Percentiles rank a stretch among this genome's conserved stretches.
Conservation (phyloP, 2,888 invertebrate species). For the Kuschelorhynchus macadamiae region DNA sequence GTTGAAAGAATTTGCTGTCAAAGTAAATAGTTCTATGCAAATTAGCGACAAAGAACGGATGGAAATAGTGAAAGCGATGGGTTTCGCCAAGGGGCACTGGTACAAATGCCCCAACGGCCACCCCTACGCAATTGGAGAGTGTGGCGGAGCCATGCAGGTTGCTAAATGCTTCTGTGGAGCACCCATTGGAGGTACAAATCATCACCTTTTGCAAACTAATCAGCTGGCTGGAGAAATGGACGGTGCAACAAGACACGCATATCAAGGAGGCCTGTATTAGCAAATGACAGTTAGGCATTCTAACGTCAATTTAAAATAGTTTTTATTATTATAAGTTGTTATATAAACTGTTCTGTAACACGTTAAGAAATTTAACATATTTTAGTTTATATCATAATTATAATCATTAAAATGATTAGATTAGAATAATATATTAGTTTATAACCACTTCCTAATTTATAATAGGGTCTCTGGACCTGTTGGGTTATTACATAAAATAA, state of each 20-base stretch:
- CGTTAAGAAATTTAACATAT: too few species aligned
- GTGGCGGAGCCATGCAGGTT: conserved; percentile 75
- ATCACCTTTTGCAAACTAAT: conserved; percentile 69
- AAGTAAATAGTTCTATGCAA: conserved; percentile 5
- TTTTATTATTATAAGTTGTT: too few species aligned
- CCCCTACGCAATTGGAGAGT: conserved; percentile 76
- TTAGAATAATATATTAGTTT: too few species aligned
- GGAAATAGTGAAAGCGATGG: conserved; percentile 73
- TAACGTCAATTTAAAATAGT: too few species aligned
- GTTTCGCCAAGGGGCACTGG: conserved; percentile 76
- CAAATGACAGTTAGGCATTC: too few species aligned
- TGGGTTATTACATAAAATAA: too few species aligned
- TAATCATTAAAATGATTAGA: too few species aligned
- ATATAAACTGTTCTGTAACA: too few species aligned
- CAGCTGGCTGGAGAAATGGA: conserved; percentile 72
- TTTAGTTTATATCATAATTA: too few species aligned
- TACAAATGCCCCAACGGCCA: conserved; percentile 81
- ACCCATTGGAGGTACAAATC: conserved; percentile 72
- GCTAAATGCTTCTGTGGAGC: conserved; percentile 72
- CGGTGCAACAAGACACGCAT: conserved; percentile 70
- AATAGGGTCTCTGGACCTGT: too few species aligned
- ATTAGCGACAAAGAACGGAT: conserved; percentile 52
- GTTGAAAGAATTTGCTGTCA: conserved; percentile 23
- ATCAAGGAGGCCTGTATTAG: conserved; percentile 64
- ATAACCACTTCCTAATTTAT: too few species aligned